phyloP scores from a whole-genome alignment of 1,140 invertebrate genomes.

The Meloidogyne chitwoodi region DNA sequence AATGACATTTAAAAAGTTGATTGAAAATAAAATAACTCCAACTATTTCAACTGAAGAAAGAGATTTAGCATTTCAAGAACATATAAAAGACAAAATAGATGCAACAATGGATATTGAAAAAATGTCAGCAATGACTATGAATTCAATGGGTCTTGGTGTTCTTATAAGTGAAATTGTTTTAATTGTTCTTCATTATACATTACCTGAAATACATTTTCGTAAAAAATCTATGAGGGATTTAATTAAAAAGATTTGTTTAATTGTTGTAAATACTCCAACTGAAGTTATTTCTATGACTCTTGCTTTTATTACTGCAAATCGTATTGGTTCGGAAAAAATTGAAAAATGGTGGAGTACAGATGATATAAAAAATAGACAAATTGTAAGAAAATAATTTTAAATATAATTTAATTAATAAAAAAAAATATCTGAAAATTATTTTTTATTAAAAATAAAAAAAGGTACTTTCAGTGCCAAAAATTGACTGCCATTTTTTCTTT shows the following conservation, averaged over 20 bases:
- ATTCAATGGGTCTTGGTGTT: not conserved
- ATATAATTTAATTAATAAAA: too few species aligned
- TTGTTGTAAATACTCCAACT: constrained; percentile 11
- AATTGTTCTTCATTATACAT: not conserved
- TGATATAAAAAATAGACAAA: not conserved
- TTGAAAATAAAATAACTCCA: not conserved
- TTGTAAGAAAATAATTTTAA: not conserved
- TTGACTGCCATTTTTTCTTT: too few species aligned
- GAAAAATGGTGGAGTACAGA: not conserved
- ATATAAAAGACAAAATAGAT: not conserved
- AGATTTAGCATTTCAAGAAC: not conserved
- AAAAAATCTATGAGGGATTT: too few species aligned
- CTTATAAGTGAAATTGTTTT: not conserved
- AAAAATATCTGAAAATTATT: too few species aligned
- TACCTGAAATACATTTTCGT: too few species aligned
- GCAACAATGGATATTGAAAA: constrained; percentile 1
- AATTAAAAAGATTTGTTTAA: not conserved
- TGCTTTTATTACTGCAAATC: not conserved
- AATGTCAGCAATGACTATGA: not conserved
- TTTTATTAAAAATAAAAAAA: too few species aligned
- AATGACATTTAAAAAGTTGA: not conserved
- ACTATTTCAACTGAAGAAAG: not conserved
- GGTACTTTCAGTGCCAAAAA: too few species aligned
- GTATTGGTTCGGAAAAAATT: not conserved
- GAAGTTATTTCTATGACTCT: constrained; percentile 6